phyloP scores from a whole-genome alignment of 2,888 invertebrate genomes.

The Athrips mouffetella region DNA sequence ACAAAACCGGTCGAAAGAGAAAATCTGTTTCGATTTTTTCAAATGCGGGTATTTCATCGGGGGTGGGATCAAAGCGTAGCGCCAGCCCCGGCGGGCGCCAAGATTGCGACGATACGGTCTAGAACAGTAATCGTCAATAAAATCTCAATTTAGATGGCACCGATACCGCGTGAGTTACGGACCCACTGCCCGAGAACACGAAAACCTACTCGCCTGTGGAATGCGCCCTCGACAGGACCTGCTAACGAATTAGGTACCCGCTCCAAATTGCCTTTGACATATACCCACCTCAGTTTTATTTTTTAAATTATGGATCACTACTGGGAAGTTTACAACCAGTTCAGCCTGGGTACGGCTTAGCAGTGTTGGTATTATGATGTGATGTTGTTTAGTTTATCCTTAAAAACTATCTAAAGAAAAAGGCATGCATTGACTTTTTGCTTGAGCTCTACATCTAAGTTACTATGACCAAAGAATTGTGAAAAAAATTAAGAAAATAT shows the following conservation, averaged over 20 bases:
- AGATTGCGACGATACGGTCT: constrained; percentile 76
- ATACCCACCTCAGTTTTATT: constrained; percentile 42
- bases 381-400: no score
- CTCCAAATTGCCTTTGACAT: constrained; percentile 40
- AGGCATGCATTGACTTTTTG: no score
- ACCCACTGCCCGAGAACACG: constrained; percentile 69
- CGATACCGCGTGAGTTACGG: constrained; percentile 76
- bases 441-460: no score
- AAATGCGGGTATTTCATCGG: constrained; percentile 23
- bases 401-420: no score
- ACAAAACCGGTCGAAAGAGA: background rate
- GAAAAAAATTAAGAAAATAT: no score
- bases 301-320: constrained; percentile 25
- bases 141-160: constrained; percentile 78
- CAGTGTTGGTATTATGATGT: no score
- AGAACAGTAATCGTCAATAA: constrained; percentile 79
- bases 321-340: constrained; percentile 4
- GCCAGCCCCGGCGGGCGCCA: constrained; percentile 62
- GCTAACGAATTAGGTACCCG: constrained; percentile 73
- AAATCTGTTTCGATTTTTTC: constrained; percentile 14
- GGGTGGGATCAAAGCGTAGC: constrained; percentile 53
- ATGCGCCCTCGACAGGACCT: constrained; percentile 70
- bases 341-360: no score
- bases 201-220: constrained; percentile 75
- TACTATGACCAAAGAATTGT: no score